Conservation (phyloP, 1,140 invertebrate species). For the Macrostomum lignano region DNA sequence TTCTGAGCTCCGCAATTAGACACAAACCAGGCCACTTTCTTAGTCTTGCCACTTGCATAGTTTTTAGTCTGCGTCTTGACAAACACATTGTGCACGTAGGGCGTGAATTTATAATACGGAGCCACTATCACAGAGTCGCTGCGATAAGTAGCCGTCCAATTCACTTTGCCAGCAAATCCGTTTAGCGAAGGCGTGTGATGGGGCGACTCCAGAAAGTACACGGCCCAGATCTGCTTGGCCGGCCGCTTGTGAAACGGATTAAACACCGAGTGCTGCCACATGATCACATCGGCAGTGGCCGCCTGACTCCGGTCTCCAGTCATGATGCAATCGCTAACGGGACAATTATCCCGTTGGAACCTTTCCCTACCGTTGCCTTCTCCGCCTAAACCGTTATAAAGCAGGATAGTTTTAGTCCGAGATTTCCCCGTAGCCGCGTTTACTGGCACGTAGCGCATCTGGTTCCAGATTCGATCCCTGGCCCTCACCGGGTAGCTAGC, state of each 20-base stretch:
- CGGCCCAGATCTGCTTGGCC: slow-evolving; percentile 29
- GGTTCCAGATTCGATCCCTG: slow-evolving; percentile 4
- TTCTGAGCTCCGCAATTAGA: slow-evolving; percentile 38
- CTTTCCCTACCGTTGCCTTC: slow-evolving; percentile 20
- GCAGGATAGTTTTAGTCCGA: slow-evolving; percentile 33
- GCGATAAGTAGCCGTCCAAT: slow-evolving; percentile 63
- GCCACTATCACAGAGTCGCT: slow-evolving; percentile 73
- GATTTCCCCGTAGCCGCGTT: slow-evolving; percentile 30
- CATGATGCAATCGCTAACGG: slow-evolving; percentile 13
- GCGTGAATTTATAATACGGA: slow-evolving; percentile 73
- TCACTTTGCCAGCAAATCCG: slow-evolving; percentile 44
- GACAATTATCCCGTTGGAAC: slow-evolving; percentile 29
- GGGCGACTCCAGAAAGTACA: slow-evolving; percentile 44
- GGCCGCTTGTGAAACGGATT: slow-evolving; percentile 9
- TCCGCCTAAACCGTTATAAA: slow-evolving; percentile 12
- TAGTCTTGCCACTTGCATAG: slow-evolving; percentile 19
- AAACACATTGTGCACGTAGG: slow-evolving; percentile 29
- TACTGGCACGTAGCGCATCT: slow-evolving; percentile 5
- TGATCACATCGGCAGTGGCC: slow-evolving; percentile 12
- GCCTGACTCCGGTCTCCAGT: slow-evolving; percentile 10
- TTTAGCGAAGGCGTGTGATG: slow-evolving; percentile 36
- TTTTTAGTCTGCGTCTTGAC: slow-evolving; percentile 10
- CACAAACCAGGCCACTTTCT: slow-evolving; percentile 67
- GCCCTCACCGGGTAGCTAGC: too few relatives aligned
- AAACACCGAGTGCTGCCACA: slow-evolving; percentile 11